These are phyloP conservation scores for Chondrilla cf. caribensis DNA, from an alignment of 37 sponge, comb jelly and placozoan species.

Conservation along the genomic window DNA sequence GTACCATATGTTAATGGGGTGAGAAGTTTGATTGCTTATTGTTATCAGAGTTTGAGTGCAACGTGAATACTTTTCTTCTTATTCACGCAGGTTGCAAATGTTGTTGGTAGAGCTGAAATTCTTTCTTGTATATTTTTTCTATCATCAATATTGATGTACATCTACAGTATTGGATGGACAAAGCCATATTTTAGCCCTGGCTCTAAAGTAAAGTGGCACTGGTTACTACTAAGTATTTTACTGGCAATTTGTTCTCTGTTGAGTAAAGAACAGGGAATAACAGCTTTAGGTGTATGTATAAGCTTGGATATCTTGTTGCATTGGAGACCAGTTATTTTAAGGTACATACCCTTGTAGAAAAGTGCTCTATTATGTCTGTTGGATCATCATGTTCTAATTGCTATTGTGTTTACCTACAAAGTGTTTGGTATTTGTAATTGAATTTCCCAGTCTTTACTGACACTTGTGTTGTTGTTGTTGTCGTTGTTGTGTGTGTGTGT, in stretches of 20 bases:
- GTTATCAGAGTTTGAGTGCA: too few relatives aligned
- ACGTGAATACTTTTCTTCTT: too few relatives aligned
- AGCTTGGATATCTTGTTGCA: slow-evolving; percentile 53
- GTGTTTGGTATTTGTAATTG: too few relatives aligned
- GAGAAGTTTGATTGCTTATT: too few relatives aligned
- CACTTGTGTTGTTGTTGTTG: too few relatives aligned
- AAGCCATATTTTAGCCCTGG: not conserved
- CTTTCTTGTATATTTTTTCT: slow-evolving; percentile 78
- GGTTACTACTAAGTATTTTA: slow-evolving; percentile 30
- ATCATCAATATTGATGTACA: slow-evolving; percentile 46
- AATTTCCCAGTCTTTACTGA: too few relatives aligned
- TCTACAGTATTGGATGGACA: not conserved
- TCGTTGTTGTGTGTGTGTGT: too few relatives aligned
- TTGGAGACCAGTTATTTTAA: slow-evolving; percentile 39
- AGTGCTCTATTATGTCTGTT: too few relatives aligned
- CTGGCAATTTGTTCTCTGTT: slow-evolving; percentile 63
- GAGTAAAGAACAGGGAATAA: slow-evolving; percentile 86
- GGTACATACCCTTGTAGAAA: not conserved
- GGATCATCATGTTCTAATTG: not conserved
- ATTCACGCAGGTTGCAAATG: slow-evolving; percentile 65
- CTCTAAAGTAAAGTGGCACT: slow-evolving; percentile 32
- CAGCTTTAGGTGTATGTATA: slow-evolving; percentile 61
- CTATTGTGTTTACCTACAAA: not conserved
- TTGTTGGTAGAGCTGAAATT: slow-evolving; percentile 87
- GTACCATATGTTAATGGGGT: too few relatives aligned